These are phyloP conservation scores for Centroberyx gerrardi DNA, from an alignment of 2,797 vertebrate genomes.

Conservation along the genomic window DNA sequence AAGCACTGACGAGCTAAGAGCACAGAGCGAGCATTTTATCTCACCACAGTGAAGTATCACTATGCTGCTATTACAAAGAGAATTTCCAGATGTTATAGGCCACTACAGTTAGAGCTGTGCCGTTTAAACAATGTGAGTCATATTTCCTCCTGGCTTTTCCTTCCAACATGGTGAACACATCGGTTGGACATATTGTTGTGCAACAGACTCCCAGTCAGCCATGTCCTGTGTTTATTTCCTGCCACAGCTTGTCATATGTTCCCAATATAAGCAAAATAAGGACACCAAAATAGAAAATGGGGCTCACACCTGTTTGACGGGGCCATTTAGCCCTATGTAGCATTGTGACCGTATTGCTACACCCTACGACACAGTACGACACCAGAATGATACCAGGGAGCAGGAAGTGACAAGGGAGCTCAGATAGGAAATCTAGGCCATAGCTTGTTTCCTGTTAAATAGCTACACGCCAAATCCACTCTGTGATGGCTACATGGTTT, in stretches of 20 bases:
- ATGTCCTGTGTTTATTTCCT: conserved; percentile 11
- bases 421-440: background rate
- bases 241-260: background rate
- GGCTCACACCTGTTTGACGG: background rate
- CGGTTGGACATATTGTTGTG: background rate
- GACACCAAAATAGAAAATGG: background rate
- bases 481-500: background rate
- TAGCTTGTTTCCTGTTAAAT: background rate
- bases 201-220: background rate
- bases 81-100: conserved; percentile 35
- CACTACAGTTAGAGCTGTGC: background rate
- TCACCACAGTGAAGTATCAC: conserved; percentile 31
- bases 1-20: conserved; percentile 52
- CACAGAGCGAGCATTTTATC: conserved; percentile 30
- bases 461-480: background rate
- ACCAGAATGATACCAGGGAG: background rate
- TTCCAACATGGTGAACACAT: conserved; percentile 9
- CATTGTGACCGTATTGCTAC: background rate
- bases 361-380: background rate
- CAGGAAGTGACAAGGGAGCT: conserved; percentile 12
- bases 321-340: background rate
- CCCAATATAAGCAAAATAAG: conserved; percentile 1
- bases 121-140: conserved; percentile 10
- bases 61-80: conserved; percentile 15
- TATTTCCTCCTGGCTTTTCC: conserved; percentile 16